Evolutionary conservation across 1,140 invertebrate species (phyloP).

Genomic region (Drosophila littoralis): DNA sequence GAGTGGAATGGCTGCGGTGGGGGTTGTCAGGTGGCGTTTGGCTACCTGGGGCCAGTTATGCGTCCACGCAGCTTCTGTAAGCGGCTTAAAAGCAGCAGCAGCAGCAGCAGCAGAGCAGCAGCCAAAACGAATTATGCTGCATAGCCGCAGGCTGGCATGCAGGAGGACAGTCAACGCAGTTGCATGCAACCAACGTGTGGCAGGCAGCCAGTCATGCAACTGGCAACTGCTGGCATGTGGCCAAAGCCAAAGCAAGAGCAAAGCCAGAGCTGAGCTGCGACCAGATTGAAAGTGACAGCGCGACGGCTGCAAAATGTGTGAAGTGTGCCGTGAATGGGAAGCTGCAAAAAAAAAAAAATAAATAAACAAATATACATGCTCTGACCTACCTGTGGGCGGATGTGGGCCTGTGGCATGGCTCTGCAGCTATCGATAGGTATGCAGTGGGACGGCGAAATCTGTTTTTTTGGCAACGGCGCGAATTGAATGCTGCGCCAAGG

Average conservation of each 20-base stretch:
- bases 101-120: neutral
- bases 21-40: too few species aligned
- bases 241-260: conserved; percentile 19
- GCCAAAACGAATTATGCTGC: conserved; percentile 64
- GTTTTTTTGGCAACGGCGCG: conserved; percentile 42
- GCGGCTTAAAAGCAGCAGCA: conserved; percentile 51
- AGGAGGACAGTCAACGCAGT: neutral
- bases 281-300: conserved; percentile 65
- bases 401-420: neutral
- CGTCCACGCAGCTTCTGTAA: conserved; percentile 46
- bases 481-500: conserved; percentile 52
- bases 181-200: conserved; percentile 4
- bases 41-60: neutral
- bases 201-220: conserved; percentile 4
- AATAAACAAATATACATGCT: neutral
- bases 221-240: conserved; percentile 31
- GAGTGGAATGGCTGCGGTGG: neutral
- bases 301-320: conserved; percentile 50
- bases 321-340: conserved; percentile 33
- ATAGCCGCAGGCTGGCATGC: conserved; percentile 34
- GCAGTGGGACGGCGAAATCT: conserved; percentile 10
- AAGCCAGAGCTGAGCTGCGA: neutral
- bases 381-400: conserved; percentile 28
- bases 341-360: conserved; percentile 10
- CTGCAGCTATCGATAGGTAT: conserved; percentile 28